phyloP scores from a whole-genome alignment of 2,888 invertebrate genomes.

The Acleris emargana region DNA sequence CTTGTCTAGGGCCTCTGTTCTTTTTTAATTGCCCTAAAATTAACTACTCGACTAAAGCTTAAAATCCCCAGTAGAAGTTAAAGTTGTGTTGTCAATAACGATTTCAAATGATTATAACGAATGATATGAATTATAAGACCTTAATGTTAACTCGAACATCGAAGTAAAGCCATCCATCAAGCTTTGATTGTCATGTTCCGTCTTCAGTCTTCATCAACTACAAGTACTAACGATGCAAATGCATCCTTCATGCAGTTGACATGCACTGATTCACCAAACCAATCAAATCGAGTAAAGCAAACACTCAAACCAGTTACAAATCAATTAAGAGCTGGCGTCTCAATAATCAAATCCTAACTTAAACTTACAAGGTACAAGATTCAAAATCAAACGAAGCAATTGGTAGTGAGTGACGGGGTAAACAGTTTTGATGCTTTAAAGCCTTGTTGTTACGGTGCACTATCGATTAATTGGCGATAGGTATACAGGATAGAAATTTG shows the following conservation, averaged over 20 bases:
- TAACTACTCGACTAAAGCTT: no score
- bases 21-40: no score
- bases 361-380: conserved; percentile 1
- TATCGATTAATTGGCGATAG: not conserved
- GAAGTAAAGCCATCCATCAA: conserved; percentile 4
- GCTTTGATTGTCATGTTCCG: conserved; percentile 22
- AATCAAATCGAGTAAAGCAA: conserved; percentile 36
- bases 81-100: no score
- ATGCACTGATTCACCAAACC: conserved; percentile 35
- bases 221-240: conserved; percentile 28
- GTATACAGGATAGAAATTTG: no score
- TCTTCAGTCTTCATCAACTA: conserved; percentile 20
- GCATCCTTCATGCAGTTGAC: conserved; percentile 31
- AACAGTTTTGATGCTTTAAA: conserved; percentile 2
- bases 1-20: no score
- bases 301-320: conserved; percentile 34
- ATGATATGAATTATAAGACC: no score
- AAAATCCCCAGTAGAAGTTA: no score
- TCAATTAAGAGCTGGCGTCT: conserved; percentile 27
- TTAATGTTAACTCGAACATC: not conserved
- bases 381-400: conserved; percentile 1
- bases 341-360: not conserved
- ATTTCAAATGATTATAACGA: no score
- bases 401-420: not conserved
- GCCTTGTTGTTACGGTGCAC: not conserved